phyloP scores from a whole-genome alignment of 2,113 vertebrate species.

The Eclectus roratus region DNA sequence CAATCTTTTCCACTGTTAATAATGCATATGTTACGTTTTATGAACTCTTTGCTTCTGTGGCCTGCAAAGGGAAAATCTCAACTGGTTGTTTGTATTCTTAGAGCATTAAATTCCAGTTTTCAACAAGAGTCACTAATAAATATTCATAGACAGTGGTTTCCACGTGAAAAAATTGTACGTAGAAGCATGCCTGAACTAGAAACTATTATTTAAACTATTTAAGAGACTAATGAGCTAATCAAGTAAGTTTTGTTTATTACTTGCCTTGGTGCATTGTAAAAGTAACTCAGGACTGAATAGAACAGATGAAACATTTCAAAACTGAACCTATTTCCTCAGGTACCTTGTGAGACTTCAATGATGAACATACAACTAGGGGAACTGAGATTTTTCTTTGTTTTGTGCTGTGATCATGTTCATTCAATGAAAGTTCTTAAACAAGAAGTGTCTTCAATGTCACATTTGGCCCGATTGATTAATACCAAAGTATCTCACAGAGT shows the following conservation, averaged over 20 bases:
- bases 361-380: background rate
- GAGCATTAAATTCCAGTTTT: background rate
- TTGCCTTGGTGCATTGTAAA: conserved; percentile 13
- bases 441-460: conserved; percentile 21
- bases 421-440: conserved; percentile 28
- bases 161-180: background rate
- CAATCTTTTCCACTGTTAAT: background rate
- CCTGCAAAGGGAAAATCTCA: background rate
- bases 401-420: conserved; percentile 23
- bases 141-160: background rate
- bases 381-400: conserved; percentile 33
- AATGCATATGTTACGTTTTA: background rate
- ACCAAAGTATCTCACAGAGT: background rate
- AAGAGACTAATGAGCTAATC: background rate
- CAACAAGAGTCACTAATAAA: background rate
- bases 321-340: background rate
- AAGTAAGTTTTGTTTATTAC: conserved; percentile 6
- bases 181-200: background rate
- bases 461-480: background rate
- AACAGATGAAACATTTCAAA: conserved; percentile 34
- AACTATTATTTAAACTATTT: background rate
- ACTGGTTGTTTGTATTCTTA: background rate
- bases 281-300: conserved; percentile 21
- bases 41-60: background rate
- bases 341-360: background rate